Evolutionary conservation across 2,797 vertebrate genomes (phyloP), one percentile per base, ranked within the genome.

Genomic region (Tragelaphus oryx): DNA sequence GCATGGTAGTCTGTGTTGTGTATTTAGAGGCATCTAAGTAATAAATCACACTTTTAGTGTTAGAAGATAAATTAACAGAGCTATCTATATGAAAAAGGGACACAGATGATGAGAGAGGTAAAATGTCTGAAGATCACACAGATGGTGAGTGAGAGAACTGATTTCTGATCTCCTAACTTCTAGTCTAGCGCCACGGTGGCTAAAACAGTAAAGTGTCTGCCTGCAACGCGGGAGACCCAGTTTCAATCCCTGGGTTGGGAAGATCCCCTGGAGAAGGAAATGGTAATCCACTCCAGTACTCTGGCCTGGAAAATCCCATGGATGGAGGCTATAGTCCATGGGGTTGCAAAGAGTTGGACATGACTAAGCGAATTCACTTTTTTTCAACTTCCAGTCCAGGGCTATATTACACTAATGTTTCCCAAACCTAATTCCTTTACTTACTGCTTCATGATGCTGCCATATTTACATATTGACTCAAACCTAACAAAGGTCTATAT

Each of bases 11-110:
- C 74, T 52, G 68, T 13, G 18, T 18, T 65, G 65, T 9, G 50
- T 41, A 71, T 93, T 62, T 75, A 93, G 91, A 75, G 76, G 20
- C 18, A 55, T 33, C 28, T 55, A 74, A 83, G 60, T 50, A 81
- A 76, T n/a, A 75, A 75, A 65, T 62, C 59, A 46, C 20, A 55
- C 8, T 60, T 62, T 65, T 28, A 9, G 44, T 52, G 48, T 5
- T 55, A 37, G 44, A 83, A 79, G 18, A 16, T 24, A 87, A 52
- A 71, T 46, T 10, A 41, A 85, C 3, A 30, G 41, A 57, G 41
- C 20, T 30, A 3, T 1, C 20, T 44, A 44, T 17, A 9, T 14
- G 57, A 65, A 57, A 76, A 24, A 12, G 59, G 30, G 28, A 55
- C 10, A 30, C 0, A 50, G 28, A 54, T 0, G 3, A 4, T 3